Evolutionary conservation across 2,888 invertebrate species (phyloP).

Genomic region (Schrankia costaestrigalis): DNA sequence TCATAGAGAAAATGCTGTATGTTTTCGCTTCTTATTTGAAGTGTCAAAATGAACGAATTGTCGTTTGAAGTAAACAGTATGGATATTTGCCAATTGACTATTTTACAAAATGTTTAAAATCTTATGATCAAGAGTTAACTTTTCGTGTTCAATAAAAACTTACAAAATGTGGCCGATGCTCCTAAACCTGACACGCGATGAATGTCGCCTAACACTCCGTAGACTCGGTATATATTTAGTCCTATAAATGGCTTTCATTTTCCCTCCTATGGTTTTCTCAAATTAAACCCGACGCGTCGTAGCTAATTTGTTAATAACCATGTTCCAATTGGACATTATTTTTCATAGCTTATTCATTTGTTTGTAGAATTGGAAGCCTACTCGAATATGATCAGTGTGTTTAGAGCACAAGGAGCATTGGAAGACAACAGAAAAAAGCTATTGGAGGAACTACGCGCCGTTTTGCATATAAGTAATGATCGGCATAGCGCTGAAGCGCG

Average conservation of each 20-base stretch:
- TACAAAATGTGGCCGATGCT: slow-evolving; percentile 84
- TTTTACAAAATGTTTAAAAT: slow-evolving; percentile 71
- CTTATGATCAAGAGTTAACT: slow-evolving; percentile 57
- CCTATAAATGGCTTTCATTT: slow-evolving; percentile 74
- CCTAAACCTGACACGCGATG: slow-evolving; percentile 92
- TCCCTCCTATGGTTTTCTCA: slow-evolving; percentile 76
- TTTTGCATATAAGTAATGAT: slow-evolving; percentile 93
- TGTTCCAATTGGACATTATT: slow-evolving; percentile 26
- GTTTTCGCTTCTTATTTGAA: slow-evolving; percentile 47
- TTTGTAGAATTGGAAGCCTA: slow-evolving; percentile 94
- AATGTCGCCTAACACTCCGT: slow-evolving; percentile 92
- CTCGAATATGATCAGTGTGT: slow-evolving; percentile 92
- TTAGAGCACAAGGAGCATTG: slow-evolving; percentile 95
- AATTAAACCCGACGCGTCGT: slow-evolving; percentile 43
- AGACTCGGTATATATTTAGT: slow-evolving; percentile 87
- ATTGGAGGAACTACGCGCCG: slow-evolving; percentile 89
- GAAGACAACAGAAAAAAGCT: slow-evolving; percentile 91
- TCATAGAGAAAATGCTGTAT: slow-evolving; percentile 62
- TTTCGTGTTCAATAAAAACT: slow-evolving; percentile 52
- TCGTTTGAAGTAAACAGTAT: slow-evolving; percentile 82
- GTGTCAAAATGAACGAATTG: slow-evolving; percentile 79
- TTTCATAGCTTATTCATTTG: slow-evolving; percentile 43
- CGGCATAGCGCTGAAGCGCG: slow-evolving; percentile 95
- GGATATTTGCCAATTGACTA: slow-evolving; percentile 78
- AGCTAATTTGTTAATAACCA: slow-evolving; percentile 37